Conservation (phyloP, 64 coral and sea anemone genomes). For the Anthopleura sola region DNA sequence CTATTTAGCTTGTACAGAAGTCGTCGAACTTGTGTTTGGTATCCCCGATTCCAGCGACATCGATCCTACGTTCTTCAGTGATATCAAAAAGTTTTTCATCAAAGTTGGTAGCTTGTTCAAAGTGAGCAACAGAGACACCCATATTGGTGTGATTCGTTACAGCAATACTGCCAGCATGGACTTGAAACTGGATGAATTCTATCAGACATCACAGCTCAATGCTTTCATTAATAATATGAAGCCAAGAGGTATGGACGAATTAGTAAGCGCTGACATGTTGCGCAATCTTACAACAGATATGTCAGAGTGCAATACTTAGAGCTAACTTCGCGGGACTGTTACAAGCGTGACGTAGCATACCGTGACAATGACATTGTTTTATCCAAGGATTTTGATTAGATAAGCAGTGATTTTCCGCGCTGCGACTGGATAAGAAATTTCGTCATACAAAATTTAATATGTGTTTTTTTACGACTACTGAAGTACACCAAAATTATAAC, state of each 20-base stretch:
- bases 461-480: no score
- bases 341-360: no score
- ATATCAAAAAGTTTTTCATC: conserved; percentile 33
- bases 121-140: background rate
- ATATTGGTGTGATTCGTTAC: conserved; percentile 43
- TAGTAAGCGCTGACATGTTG: no score
- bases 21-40: conserved; percentile 58
- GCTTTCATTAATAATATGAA: background rate
- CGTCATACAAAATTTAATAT: no score
- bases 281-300: no score
- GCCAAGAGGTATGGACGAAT: conserved; percentile 20
- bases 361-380: no score
- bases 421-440: no score
- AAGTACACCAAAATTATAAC: no score
- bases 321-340: no score
- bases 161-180: conserved; percentile 28
- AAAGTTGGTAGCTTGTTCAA: conserved; percentile 17
- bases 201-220: background rate
- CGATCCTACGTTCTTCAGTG: background rate
- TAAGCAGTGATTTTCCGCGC: no score
- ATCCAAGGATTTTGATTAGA: no score
- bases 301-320: no score
- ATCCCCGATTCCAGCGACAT: conserved; percentile 48
- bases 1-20: conserved; percentile 43
- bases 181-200: conserved; percentile 1